Conservation (phyloP, 1,140 invertebrate genomes). For the Euwallacea fornicatus region DNA sequence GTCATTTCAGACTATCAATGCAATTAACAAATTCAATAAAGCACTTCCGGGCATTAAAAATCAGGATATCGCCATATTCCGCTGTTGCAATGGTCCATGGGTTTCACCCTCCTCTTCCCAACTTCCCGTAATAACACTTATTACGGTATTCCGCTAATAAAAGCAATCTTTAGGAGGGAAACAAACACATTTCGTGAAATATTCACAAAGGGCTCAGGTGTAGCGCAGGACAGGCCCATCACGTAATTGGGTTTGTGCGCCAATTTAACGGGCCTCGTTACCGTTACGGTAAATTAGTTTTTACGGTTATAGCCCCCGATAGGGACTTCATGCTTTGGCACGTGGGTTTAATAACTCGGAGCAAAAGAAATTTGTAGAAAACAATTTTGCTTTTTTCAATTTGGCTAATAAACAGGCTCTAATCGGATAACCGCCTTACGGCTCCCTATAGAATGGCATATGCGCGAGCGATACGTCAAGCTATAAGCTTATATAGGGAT, state of each 20-base stretch:
- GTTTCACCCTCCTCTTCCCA: no score
- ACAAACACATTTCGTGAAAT: background rate
- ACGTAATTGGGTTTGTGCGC: slow-evolving; percentile 10
- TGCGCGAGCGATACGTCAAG: slow-evolving; percentile 25
- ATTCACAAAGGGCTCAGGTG: slow-evolving; percentile 5
- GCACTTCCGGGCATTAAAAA: no score
- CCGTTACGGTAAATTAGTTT: slow-evolving; percentile 15
- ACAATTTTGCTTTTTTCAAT: background rate
- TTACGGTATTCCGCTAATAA: no score
- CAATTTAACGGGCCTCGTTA: slow-evolving; percentile 5
- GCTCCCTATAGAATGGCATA: slow-evolving; percentile 14
- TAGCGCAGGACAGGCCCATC: background rate
- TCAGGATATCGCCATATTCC: no score
- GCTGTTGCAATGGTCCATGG: no score
- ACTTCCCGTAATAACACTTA: no score
- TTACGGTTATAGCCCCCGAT: slow-evolving; percentile 3
- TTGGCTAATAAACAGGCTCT: slow-evolving; percentile 7
- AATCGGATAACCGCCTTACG: slow-evolving; percentile 19
- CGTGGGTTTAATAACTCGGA: no score
- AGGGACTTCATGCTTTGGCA: background rate
- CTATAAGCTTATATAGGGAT: slow-evolving; percentile 13
- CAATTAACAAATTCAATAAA: no score
- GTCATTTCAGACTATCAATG: no score
- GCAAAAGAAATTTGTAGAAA: background rate
- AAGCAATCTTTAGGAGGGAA: no score